Evolutionary conservation across 2,888 invertebrate species (phyloP), one percentile per base, ranked within the genome.

Genomic region (Dorcus hopei): DNA sequence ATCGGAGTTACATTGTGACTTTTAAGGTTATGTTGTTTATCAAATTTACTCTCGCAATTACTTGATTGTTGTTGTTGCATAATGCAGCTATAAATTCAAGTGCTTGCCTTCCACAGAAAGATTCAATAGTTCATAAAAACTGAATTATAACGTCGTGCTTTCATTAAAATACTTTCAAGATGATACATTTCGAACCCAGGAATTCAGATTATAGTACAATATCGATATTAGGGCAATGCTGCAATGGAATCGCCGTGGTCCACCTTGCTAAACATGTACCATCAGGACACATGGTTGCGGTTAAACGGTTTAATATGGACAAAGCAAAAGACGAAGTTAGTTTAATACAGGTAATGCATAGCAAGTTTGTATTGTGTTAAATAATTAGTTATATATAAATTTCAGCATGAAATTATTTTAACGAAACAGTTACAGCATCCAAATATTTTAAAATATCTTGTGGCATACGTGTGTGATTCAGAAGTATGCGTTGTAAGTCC

Each of bases 401-500:
- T 88, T 58, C 83, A 91, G 85, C 85, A 89, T 78, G 95, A 95
- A 79, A 88, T 95, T 58, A 80, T 87, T 50, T 83, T 89, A 56
- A 88, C 89, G 61, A 85, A 88, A 63, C 90, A 91, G 72, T 80
- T 95, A 14, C 86, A 87, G 63, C 94, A 95, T 78, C 83, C 86
- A 3, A 91, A 93, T 76, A 85, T 95, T 54, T 80, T 93, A 45
- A 86, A 87, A 26, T 89, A 89, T 73, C 79, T 87, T 65, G 86
- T 88, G 38, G 85, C 90, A 3, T 95, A 94, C 78, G 89, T 93
- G 1, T 82, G 84, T 57, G 87, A 87, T n/a, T 84, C 85, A 43
- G 89, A 92, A 74, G 81, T 95, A 38, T 91, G 88, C 77, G 85
- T 91, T 5, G 85, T 94, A 11, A 88, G 89, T 65, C 94, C 94